Evolutionary conservation across 2,888 invertebrate genomes (phyloP), one percentile per base, ranked within the genome.

Genomic region (Catocala fraxini): DNA sequence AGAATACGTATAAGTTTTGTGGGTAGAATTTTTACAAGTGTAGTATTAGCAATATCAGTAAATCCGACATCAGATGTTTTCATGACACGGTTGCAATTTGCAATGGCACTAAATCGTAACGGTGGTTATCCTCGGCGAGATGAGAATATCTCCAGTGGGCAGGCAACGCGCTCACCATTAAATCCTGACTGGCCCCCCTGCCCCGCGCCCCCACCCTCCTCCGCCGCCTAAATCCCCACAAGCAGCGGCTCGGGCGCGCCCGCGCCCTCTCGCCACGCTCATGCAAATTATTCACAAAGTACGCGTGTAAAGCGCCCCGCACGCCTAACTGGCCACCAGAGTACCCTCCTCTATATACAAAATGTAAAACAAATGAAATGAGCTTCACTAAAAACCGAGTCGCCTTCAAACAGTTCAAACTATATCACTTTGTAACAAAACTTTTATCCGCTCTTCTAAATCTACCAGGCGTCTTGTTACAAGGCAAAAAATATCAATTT

Each of bases 221-320:
- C 63, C 60, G 15, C 63, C 59, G 68, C 65, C 71, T 72, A 72
- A 71, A 74, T 75, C 79, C 80, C 71, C 69, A 68, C 69, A 56
- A 67, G 64, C 52, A 63, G 59, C 61, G 65, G 65, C 51, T 56
- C 25, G 25, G 25, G 61, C 59, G 63, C 63, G 58, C 63, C 25
- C 66, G 63, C 73, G 75, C 68, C 71, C 71, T 63, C 75, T 66
- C 70, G 56, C 63, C 72, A 71, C 77, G 77, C 75, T 79, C 85
- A 82, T 86, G 87, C 87, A 89, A 90, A 90, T 90, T 89, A 89
- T 89, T 89, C 86, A 88, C 85, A 85, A 87, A 86, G 86, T 84
- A 84, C 83, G 83, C 84, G 84, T 86, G 84, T 85, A 85, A 74
- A 83, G 81, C 82, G 80, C 79, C 73, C 82, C 80, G 75, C 81